Evolutionary conservation across 2,797 vertebrate genomes (phyloP), one percentile per base, ranked within the genome.

Genomic region (Neosalanx taihuensis): DNA sequence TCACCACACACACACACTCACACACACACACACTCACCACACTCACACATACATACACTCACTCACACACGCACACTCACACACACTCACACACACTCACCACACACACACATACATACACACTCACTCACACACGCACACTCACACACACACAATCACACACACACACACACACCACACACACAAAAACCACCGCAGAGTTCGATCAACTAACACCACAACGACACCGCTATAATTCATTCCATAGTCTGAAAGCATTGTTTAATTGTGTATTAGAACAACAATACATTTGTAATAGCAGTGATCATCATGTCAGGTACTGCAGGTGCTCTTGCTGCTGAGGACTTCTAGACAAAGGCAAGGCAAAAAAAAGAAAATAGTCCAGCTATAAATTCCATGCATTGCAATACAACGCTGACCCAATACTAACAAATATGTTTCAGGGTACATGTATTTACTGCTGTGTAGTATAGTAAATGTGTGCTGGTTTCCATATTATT

Each of bases 181-280:
- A 2, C 46, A 6, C 18, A 56, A 56, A n/a, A 56, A 15, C 13
- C 15, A 17, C 58, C 4, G 18, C 12, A 9, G 35, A 10, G 46
- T 26, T 64, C 5, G 15, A 26, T 17, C 20, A 26, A 23, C 10
- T 0, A 18, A 23, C 0, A 31, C 12, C 51, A 46, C 18, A 68
- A 12, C 6, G 26, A 68, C 29, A 51, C 18, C 13, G 17, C 4
- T 53, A 46, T n/a, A 18, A 20, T 29, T 20, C 4, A 13, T 35
- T 13, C 29, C 56, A 30, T 46, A 77, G 57, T 73, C 7, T 59
- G 67, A 82, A 85, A 82, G 62, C 37, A 63, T 70, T 0, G 77
- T 89, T 90, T 87, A 5, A 87, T 90, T 91, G 85, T 87, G 85
- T 84, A 85, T 46, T 13, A 83, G 57, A 86, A 76, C 13, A 63